Evolutionary conservation across 2,113 vertebrate species (phyloP).

Genomic region (Tiliqua scincoides): DNA sequence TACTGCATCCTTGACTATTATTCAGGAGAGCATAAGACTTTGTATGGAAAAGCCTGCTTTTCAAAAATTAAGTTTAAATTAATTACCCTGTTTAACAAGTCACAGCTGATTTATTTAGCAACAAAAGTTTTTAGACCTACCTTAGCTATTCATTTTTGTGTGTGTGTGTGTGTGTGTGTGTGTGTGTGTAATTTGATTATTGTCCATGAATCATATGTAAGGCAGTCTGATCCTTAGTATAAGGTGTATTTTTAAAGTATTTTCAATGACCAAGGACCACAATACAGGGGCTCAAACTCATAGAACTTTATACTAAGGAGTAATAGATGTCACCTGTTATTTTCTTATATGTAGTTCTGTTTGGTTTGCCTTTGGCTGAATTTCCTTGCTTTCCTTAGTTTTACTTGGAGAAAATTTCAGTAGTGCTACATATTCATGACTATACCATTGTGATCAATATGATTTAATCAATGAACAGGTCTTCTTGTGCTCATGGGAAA

Average conservation of each 20-base stretch:
- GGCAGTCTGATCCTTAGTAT: neutral
- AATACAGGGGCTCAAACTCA: neutral
- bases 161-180: neutral
- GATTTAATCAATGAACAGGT: slow-evolving; percentile 31
- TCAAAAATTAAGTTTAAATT: slow-evolving; percentile 33
- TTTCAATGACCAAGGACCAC: neutral
- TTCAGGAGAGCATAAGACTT: slow-evolving; percentile 32
- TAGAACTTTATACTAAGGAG: neutral
- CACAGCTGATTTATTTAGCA: slow-evolving; percentile 11
- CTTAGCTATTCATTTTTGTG: neutral
- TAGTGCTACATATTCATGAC: neutral
- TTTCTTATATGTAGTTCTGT: neutral
- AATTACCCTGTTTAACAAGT: slow-evolving; percentile 13
- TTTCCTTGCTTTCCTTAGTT: neutral
- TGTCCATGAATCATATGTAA: neutral
- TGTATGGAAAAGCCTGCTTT: slow-evolving; percentile 24
- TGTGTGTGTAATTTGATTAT: neutral
- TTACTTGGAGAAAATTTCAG: neutral
- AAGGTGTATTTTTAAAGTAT: neutral
- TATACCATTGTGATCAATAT: neutral
- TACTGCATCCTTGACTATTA: slow-evolving; percentile 27
- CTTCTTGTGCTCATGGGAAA: neutral
- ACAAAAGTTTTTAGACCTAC: slow-evolving; percentile 4
- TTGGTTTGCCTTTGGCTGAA: neutral
- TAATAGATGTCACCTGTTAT: neutral